Base-by-base conservation (phyloP, 2,888 invertebrate species). In the Archips crataeganus region DNA sequence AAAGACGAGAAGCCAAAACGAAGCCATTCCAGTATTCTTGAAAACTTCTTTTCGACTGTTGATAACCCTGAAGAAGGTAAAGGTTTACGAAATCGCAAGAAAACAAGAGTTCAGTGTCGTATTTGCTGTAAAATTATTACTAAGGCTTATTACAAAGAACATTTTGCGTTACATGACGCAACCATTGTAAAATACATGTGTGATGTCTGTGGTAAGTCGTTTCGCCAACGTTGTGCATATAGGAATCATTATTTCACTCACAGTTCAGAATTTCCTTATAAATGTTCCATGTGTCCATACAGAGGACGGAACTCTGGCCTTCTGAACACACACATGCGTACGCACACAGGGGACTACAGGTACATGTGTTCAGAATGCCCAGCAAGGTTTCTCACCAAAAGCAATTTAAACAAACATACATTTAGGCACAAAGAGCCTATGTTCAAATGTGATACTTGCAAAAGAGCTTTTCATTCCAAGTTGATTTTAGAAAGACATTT, bases 361-460 rank as follows among this genome's bases (percentile, higher is more conserved):
- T 77, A 77, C 51, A 73, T 76, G 71, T 77, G 77, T 36, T 63
- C 74, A 6, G 76, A 77, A 60, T 77, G 77, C 61, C 65, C 75
- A 34, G 78, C 76, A 6, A 60, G 72, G 49, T 75, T 72, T 62
- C 32, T 69, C 23, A 72, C 72, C 11, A 68, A 77, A 79, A 84
- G 83, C 77, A 75, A 81, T 80, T 79, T 83, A 77, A 76, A 80
- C 70, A 78, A 78, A 78, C 73, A 79, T 76, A 78, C 70, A 77
- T 73, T 78, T 73, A 79, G 74, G 77, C 78, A 80, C 76, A 83
- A 80, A 79, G 77, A 81, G 79, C 72, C 72, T 39, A 76, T 62
- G 36, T 75, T 71, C 42, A 75, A 74, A 62, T 77, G 77, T 65
- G 68, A 74, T 6, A 62, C 69, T 2, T 77, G 77, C 49, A 69